Conservation (phyloP, 2,888 invertebrate genomes). For the Lasioglossum leucozonium region DNA sequence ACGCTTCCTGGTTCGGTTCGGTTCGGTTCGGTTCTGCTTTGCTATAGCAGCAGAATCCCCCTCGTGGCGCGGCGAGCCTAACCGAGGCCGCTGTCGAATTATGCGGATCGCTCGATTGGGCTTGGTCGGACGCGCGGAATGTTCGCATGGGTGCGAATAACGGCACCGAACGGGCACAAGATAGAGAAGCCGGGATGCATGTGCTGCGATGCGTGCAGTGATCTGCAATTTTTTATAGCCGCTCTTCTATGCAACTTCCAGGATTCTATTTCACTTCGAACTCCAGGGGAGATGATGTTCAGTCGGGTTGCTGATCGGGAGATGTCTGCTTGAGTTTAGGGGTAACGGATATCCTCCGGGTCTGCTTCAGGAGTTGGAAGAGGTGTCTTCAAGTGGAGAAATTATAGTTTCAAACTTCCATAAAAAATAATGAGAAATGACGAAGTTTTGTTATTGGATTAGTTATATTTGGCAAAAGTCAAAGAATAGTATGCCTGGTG, state of each 20-base stretch:
- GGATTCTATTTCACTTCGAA: not conserved
- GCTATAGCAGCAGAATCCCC: not conserved
- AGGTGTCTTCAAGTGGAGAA: too few relatives aligned
- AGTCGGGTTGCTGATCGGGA: not conserved
- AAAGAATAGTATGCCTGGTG: too few relatives aligned
- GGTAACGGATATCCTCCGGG: not conserved
- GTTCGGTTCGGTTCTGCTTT: slow-evolving; percentile 5
- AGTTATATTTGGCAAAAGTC: too few relatives aligned
- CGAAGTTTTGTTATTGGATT: too few relatives aligned
- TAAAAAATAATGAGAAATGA: too few relatives aligned
- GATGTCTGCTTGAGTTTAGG: not conserved
- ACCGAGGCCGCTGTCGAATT: slow-evolving; percentile 23
- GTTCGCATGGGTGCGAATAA: slow-evolving; percentile 34
- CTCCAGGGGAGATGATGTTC: not conserved
- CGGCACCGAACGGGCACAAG: slow-evolving; percentile 20
- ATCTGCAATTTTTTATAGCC: not conserved
- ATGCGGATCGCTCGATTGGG: slow-evolving; percentile 25
- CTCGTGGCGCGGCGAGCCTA: not conserved
- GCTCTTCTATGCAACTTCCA: not conserved
- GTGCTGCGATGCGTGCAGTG: slow-evolving; percentile 5
- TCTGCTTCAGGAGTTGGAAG: too few relatives aligned
- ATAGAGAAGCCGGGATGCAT: not conserved
- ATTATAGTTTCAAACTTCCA: too few relatives aligned
- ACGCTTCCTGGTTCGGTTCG: slow-evolving; percentile 35
- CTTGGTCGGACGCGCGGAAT: slow-evolving; percentile 11